phyloP scores from a whole-genome alignment of 1,140 invertebrate species.

The Eueides isabella region DNA sequence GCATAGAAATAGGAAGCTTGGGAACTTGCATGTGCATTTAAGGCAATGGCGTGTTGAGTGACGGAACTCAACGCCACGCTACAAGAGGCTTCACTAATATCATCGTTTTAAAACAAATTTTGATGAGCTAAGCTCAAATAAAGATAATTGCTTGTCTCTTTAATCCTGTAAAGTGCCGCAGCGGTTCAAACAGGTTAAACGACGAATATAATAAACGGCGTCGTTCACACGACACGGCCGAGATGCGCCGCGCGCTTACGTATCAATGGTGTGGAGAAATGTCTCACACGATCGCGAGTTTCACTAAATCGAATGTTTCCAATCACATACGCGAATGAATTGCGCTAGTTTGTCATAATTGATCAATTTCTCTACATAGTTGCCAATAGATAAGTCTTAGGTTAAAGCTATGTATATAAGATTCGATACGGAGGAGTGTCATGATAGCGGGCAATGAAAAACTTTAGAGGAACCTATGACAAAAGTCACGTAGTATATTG shows the following conservation, averaged over 20 bases:
- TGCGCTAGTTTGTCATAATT: conserved; percentile 25
- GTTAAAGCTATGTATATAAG: background rate
- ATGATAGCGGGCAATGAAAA: too few species aligned
- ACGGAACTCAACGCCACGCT: too few species aligned
- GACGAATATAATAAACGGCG: conserved; percentile 41
- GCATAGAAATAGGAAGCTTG: too few species aligned
- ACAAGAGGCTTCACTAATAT: too few species aligned
- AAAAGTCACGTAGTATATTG: too few species aligned
- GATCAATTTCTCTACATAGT: conserved; percentile 21
- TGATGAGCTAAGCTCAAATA: conserved; percentile 26
- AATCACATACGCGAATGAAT: conserved; percentile 43
- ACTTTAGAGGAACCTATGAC: too few species aligned
- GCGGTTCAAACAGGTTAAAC: conserved; percentile 46
- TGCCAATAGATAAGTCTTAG: background rate
- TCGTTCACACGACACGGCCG: conserved; percentile 45
- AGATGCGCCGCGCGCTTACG: conserved; percentile 47
- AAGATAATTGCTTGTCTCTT: conserved; percentile 45
- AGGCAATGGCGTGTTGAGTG: too few species aligned
- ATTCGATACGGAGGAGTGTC: background rate
- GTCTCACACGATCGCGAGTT: conserved; percentile 48
- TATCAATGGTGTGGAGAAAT: conserved; percentile 54
- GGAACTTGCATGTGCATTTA: too few species aligned
- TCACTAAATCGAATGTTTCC: conserved; percentile 47
- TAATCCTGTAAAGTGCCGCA: conserved; percentile 46
- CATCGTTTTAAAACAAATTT: conserved; percentile 12